A percentile compares a stretch with the other conserved stretches of the same genome.
These are phyloP conservation scores for Sinonovacula constricta DNA, from an alignment of 1,140 invertebrate genomes.

Conservation along the genomic window DNA sequence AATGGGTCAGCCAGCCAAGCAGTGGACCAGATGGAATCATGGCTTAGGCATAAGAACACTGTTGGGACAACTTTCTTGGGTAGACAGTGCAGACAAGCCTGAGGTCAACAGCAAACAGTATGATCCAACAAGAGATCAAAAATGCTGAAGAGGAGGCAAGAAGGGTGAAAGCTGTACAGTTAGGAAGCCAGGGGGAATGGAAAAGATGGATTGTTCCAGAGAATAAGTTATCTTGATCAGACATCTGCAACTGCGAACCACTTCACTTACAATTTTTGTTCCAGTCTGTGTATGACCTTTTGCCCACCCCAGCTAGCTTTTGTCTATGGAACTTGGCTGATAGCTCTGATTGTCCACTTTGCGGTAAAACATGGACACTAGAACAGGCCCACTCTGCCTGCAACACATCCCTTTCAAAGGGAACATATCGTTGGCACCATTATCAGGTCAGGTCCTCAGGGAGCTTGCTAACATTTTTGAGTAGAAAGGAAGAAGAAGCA, in stretches of 20 bases:
- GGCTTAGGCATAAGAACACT: too few species aligned
- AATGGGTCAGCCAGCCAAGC: too few species aligned
- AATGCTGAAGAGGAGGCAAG: background rate
- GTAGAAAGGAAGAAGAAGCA: conserved; percentile 1
- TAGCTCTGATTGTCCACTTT: background rate
- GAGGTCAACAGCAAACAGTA: background rate
- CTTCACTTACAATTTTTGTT: background rate
- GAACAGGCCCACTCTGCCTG: background rate
- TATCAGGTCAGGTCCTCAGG: background rate
- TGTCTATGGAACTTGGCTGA: background rate
- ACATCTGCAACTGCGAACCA: background rate
- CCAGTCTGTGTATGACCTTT: conserved; percentile 3
- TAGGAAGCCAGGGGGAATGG: background rate
- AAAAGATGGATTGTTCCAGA: background rate
- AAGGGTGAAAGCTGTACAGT: background rate
- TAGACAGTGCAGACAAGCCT: background rate
- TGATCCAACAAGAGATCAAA: background rate
- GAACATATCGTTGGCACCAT: background rate
- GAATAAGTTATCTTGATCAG: background rate
- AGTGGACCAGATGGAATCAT: too few species aligned
- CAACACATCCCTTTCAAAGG: background rate
- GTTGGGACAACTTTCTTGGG: too few species aligned
- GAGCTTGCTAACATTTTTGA: background rate
- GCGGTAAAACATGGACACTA: background rate
- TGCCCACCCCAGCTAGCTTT: background rate